Evolutionary conservation across 2,113 vertebrate genomes (phyloP).

Genomic region (Orientallactaga bullata): DNA sequence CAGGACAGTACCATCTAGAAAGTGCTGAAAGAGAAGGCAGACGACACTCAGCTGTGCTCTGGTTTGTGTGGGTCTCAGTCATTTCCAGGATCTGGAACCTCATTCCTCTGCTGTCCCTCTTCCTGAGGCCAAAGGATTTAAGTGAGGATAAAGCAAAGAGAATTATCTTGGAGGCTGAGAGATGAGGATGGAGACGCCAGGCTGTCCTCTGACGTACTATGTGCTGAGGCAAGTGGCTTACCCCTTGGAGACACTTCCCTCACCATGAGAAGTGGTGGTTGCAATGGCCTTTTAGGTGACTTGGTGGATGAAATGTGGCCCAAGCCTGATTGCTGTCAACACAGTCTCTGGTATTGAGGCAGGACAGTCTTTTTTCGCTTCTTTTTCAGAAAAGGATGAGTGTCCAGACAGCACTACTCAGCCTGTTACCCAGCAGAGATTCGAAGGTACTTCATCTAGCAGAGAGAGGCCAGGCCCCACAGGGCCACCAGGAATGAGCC

Average conservation of each 20-base stretch:
- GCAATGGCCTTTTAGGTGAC: background rate
- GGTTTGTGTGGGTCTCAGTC: background rate
- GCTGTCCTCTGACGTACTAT: background rate
- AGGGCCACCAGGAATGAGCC: background rate
- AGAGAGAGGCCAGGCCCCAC: rapidly evolving
- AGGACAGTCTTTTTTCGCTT: background rate
- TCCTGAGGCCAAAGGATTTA: background rate
- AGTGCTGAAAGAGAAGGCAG: rapidly evolving
- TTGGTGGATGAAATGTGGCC: background rate
- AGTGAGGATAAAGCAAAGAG: background rate
- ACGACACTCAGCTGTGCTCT: background rate
- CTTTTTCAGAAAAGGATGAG: background rate
- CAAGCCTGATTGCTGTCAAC: rapidly evolving
- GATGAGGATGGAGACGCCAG: rapidly evolving
- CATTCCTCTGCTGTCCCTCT: too few species aligned
- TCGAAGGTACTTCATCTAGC: rapidly evolving
- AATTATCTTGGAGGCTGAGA: background rate
- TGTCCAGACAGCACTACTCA: background rate
- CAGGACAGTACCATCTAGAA: rapidly evolving
- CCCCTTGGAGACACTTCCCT: background rate
- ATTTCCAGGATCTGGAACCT: background rate
- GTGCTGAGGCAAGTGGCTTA: background rate
- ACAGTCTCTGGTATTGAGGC: background rate
- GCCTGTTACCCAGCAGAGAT: background rate
- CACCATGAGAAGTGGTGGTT: background rate